Conservation (phyloP, 2,113 vertebrate species). For the Vidua macroura region DNA sequence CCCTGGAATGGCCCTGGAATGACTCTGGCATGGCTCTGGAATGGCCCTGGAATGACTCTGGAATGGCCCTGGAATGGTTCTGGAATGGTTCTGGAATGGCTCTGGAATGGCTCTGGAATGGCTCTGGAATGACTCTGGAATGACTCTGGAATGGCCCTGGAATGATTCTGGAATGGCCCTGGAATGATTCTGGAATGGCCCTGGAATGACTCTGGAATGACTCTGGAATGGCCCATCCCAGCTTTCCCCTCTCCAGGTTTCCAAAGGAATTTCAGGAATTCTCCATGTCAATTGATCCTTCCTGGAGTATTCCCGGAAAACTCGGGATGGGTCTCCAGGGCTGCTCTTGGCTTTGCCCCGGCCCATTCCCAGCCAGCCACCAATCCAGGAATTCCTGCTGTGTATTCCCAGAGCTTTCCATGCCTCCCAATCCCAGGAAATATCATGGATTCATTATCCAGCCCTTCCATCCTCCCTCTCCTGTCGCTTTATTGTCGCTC, state of each 20-base stretch:
- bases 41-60: too few relatives aligned
- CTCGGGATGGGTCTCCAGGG: not conserved
- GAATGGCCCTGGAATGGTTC: too few relatives aligned
- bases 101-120: too few relatives aligned
- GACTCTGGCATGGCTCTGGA: too few relatives aligned
- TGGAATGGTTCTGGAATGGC: too few relatives aligned
- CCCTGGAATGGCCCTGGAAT: too few relatives aligned
- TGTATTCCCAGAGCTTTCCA: accelerated
- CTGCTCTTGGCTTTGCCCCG: not conserved
- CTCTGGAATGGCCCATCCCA: not conserved
- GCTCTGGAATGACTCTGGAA: too few relatives aligned
- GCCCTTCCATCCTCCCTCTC: not conserved
- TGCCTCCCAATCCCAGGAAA: not conserved
- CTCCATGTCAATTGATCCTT: accelerated
- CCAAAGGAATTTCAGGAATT: not conserved
- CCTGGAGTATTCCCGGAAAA: not conserved
- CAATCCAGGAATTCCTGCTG: not conserved
- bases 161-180: too few relatives aligned
- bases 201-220: not conserved
- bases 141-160: too few relatives aligned
- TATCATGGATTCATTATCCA: not conserved
- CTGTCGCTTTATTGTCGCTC: not conserved
- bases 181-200: too few relatives aligned
- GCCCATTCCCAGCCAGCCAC: not conserved
- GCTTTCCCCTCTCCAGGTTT: not conserved